Base-by-base conservation (phyloP, 1,140 invertebrate genomes). In the Matsumurasca onukii region DNA sequence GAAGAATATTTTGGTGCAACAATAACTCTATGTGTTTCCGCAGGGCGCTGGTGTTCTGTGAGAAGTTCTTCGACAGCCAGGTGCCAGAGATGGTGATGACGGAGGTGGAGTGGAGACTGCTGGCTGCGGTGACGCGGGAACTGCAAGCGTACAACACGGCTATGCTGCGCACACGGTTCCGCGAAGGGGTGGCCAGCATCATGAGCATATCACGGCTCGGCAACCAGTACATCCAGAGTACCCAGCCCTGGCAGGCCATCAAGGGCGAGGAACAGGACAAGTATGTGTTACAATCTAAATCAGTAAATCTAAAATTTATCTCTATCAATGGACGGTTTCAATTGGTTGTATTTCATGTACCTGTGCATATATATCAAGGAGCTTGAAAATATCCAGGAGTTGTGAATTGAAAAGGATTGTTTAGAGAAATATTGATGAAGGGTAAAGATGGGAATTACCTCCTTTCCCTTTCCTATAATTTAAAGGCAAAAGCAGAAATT, bases 151-250 rank as follows among this genome's bases (percentile, higher is more conserved):
- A 98, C 77, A 84, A 93, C 0, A 82, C 84, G 13, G 86, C 90
- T 0, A 81, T 99, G 82, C 94, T 98, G 76, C 86, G 89, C 72
- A 89, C 89, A 0, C 90, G 88, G 76, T 80, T 98, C 29, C 83
- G 95, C 34, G 97, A 99, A 76, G 94, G 91, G 0, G 86, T 99
- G 24, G 84, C 89, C 27, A 88, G 91, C 75, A 88, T 99, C 71
- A 81, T 99, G 68, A 85, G 84, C 27, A 92, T 99, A 71, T 97
- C 97, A 0, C 86, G 93, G 22, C 86, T 93, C 72, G 97, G 97
- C 24, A 99, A 99, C 84, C 94, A 96, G 74, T 97, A 94, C 75
- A 95, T 99, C 88, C 98, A 99, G 82, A 81, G 83, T 0, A 90
- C 92, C 71, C 90, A 98, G 78, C 97, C 98, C 0, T 99, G 98